Percentiles rank a stretch among this genome's conserved stretches.
Conservation (phyloP, 2,113 vertebrate genomes). For the Gallinago jamesoni region DNA sequence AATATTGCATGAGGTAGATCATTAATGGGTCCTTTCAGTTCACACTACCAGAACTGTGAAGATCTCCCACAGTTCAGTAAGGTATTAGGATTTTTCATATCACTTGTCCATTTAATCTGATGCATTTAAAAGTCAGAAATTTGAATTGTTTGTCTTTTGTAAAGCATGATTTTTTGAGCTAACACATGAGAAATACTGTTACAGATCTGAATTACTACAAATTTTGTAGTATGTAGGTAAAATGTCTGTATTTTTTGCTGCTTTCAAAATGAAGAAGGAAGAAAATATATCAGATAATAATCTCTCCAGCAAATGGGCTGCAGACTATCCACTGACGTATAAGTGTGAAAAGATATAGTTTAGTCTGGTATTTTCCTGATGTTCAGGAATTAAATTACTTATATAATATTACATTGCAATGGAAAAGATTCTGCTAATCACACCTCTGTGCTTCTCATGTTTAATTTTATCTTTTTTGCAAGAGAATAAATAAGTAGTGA, state of each 20-base stretch:
- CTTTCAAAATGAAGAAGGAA: background rate
- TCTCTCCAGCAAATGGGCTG: background rate
- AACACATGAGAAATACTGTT: background rate
- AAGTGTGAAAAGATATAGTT: background rate
- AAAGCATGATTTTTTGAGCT: background rate
- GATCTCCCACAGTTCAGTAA: background rate
- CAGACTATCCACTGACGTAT: background rate
- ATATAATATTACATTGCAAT: background rate
- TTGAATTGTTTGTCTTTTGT: conserved; percentile 1
- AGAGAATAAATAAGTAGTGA: background rate
- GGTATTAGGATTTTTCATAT: conserved; percentile 15
- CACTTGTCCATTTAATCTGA: conserved; percentile 34
- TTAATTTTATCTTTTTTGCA: background rate
- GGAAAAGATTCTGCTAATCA: background rate
- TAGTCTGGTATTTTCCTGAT: background rate
- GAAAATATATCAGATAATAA: background rate
- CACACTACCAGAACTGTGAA: background rate
- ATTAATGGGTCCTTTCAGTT: conserved; percentile 70
- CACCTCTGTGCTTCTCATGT: background rate
- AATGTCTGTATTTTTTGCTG: background rate
- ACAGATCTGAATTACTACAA: background rate
- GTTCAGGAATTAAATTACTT: background rate
- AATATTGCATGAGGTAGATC: conserved; percentile 74
- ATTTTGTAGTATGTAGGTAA: background rate
- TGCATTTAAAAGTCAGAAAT: conserved; percentile 15